Conservation (phyloP, 2,888 invertebrate genomes). For the Oithona nana region DNA sequence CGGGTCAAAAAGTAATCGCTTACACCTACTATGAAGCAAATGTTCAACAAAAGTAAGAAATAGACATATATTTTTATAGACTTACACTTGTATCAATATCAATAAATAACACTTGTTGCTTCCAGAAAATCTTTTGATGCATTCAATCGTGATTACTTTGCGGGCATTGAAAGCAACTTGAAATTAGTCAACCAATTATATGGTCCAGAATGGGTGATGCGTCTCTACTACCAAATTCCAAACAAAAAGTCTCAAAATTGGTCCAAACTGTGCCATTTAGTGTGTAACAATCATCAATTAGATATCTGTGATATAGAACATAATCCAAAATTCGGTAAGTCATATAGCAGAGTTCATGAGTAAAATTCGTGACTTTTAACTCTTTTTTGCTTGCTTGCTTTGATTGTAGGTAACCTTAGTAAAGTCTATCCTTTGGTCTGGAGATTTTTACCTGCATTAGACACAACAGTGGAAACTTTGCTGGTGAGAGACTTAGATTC, state of each 20-base stretch:
- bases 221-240: background rate
- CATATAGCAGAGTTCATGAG: background rate
- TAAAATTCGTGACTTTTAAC: background rate
- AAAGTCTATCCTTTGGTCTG: slow-evolving; percentile 3
- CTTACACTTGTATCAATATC: too few species aligned
- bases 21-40: background rate
- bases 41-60: background rate
- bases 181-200: background rate
- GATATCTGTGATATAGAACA: background rate
- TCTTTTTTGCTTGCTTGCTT: too few species aligned
- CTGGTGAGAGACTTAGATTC: slow-evolving; percentile 17
- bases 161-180: background rate
- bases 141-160: background rate
- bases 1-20: background rate
- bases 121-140: background rate
- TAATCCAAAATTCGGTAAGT: background rate
- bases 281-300: background rate
- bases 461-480: slow-evolving; percentile 12
- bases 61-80: background rate
- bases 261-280: background rate
- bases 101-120: too few species aligned
- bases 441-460: slow-evolving; percentile 1
- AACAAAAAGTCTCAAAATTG: background rate
- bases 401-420: background rate
- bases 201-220: slow-evolving; percentile 7